Evolutionary conservation across 2,888 invertebrate genomes (phyloP), one percentile per base, ranked within the genome.

Genomic region (Lasioglossum leucozonium): DNA sequence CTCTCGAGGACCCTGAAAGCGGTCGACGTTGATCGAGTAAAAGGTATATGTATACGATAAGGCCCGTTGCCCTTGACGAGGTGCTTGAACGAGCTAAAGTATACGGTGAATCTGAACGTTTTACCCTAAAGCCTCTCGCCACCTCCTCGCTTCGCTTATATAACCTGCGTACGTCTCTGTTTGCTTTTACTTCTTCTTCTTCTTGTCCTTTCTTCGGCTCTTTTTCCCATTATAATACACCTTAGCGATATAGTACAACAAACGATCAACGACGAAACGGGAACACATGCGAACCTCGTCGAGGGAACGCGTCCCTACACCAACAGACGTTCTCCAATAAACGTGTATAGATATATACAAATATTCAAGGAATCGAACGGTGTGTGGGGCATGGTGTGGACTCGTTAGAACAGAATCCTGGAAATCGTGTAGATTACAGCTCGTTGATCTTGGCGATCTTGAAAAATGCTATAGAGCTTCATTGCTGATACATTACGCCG

Each of bases 281-380:
- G 85, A 74, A 77, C 77, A 79, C 76, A 51, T 47, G 42, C 55
- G 72, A 78, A 82, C 76, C 86, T 89, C 89, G 89, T 87, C 89
- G 89, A 82, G 87, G 86, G 83, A 80, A 76, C 81, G 67, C 30
- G 67, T 40, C 75, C 75, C 72, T 67, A 73, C 65, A 58, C 79
- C 79, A 80, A 80, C 55, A 79, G 69, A 69, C 72, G 75, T 65
- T 58, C 30, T 37, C 79, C 77, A 13, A 26, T 42, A 73, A 74
- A 69, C 72, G 72, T 84, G 55, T 69, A 67, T 75, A 75, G 72
- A 72, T 89, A 88, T 88, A 87, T 78, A 89, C 89, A 89, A 85
- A 89, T 89, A 89, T 86, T 67, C 67, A 78, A 81, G 87, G 82
- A 37, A 80, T 84, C 78, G 72, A 87, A 76, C 55, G 67, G 30